Evolutionary conservation across 1,140 invertebrate genomes (phyloP).

Genomic region (Hestina assimilis): DNA sequence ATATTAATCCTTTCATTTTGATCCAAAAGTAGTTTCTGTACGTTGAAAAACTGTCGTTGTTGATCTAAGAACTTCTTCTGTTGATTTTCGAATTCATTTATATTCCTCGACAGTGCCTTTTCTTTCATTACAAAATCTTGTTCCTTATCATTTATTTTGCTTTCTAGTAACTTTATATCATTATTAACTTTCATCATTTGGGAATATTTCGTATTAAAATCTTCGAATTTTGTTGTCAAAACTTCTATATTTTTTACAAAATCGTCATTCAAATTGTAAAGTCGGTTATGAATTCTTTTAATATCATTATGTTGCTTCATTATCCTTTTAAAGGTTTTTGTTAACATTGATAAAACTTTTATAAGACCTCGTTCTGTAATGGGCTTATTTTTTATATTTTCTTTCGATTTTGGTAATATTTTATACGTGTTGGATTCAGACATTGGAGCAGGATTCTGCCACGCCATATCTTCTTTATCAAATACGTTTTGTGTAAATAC

Average conservation of each 20-base stretch:
- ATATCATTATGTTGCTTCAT: conserved; percentile 66
- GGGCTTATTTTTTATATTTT: conserved; percentile 33
- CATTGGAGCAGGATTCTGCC: conserved; percentile 40
- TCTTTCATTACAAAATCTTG: conserved; percentile 44
- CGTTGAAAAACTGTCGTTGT: conserved; percentile 60
- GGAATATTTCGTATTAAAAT: conserved; percentile 53
- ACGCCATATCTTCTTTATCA: conserved; percentile 41
- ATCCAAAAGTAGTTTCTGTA: conserved; percentile 58
- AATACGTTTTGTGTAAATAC: conserved; percentile 35
- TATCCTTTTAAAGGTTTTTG: conserved; percentile 65
- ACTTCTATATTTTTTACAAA: conserved; percentile 45
- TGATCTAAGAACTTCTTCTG: conserved; percentile 63
- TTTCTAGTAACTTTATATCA: conserved; percentile 42
- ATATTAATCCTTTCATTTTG: conserved; percentile 65
- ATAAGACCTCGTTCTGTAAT: conserved; percentile 58
- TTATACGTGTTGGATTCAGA: conserved; percentile 39
- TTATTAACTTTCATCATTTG: conserved; percentile 44
- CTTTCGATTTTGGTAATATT: conserved; percentile 42
- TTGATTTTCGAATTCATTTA: conserved; percentile 60
- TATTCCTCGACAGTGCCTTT: conserved; percentile 47
- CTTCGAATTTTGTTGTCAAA: conserved; percentile 47
- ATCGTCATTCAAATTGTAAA: conserved; percentile 46
- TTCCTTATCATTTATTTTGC: conserved; percentile 40
- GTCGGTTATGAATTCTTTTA: conserved; percentile 47
- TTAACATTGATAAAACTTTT: conserved; percentile 61